Evolutionary conservation across 2,888 invertebrate genomes (phyloP).

Genomic region (Liopterus haemorrhoidalis): DNA sequence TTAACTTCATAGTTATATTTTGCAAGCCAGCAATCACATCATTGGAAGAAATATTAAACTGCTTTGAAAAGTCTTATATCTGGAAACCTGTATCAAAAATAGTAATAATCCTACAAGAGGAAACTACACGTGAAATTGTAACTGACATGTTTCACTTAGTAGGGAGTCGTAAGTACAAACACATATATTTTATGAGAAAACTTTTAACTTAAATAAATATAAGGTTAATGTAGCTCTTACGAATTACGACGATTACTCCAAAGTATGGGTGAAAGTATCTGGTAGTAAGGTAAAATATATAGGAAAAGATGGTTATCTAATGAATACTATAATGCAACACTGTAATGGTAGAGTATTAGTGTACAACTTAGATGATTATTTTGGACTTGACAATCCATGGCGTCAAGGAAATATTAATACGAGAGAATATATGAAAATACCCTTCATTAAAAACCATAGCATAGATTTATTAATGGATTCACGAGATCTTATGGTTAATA

Average conservation of each 20-base stretch:
- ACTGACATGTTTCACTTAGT: too few relatives aligned
- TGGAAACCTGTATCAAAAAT: too few relatives aligned
- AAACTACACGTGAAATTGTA: too few relatives aligned
- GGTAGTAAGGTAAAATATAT: constrained; percentile 7
- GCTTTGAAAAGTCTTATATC: too few relatives aligned
- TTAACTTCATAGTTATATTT: too few relatives aligned
- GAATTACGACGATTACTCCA: constrained; percentile 13
- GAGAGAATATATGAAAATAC: constrained; percentile 1
- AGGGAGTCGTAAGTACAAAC: too few relatives aligned
- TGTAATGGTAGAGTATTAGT: constrained; percentile 10
- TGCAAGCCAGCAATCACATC: too few relatives aligned
- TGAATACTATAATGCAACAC: constrained; percentile 4
- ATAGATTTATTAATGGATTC: constrained; percentile 16
- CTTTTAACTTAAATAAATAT: constrained; percentile 12
- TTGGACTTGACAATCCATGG: constrained; percentile 15
- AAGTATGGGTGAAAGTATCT: constrained; percentile 6
- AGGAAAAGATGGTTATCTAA: constrained; percentile 14
- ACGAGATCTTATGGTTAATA: constrained; percentile 15
- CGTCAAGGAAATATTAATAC: constrained; percentile 8
- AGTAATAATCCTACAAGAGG: too few relatives aligned
- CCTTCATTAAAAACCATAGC: constrained; percentile 5
- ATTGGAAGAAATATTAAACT: too few relatives aligned
- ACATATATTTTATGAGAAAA: constrained; percentile 18
- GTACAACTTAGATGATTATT: background rate
- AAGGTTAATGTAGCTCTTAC: constrained; percentile 12